Percentiles rank a stretch among this genome's conserved stretches.
These are phyloP conservation scores for Bimastos eiseni DNA, from an alignment of 2,888 invertebrate species.

Conservation along the genomic window DNA sequence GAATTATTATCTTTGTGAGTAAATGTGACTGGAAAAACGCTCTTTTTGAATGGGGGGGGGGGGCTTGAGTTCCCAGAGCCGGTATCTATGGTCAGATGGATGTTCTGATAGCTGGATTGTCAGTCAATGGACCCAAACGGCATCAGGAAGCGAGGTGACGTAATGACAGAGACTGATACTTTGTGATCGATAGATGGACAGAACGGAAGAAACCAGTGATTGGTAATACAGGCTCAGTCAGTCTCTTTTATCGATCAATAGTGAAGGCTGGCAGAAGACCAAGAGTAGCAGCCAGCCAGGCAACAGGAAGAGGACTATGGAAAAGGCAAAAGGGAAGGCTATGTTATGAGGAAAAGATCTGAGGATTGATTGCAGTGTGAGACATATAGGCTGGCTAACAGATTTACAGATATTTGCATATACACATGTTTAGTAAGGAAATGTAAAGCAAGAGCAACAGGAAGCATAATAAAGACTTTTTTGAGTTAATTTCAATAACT, in stretches of 20 bases:
- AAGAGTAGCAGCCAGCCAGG: background rate
- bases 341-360: background rate
- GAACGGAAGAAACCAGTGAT: background rate
- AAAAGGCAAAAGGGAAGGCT: background rate
- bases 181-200: conserved; percentile 8
- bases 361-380: background rate
- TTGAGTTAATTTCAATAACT: background rate
- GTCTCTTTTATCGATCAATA: background rate
- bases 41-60: too few relatives aligned
- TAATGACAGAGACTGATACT: background rate
- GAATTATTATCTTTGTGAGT: background rate
- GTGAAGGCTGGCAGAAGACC: conserved; percentile 13
- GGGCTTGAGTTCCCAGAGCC: background rate
- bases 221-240: background rate
- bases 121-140: background rate
- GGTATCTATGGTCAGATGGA: background rate
- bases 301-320: background rate
- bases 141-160: background rate
- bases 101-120: background rate
- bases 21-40: background rate
- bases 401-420: background rate
- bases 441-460: background rate
- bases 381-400: background rate
- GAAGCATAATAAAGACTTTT: background rate
- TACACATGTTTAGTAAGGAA: background rate